Evolutionary conservation across 2,113 vertebrate genomes (phyloP).

Genomic region (Mormyrus lacerda): DNA sequence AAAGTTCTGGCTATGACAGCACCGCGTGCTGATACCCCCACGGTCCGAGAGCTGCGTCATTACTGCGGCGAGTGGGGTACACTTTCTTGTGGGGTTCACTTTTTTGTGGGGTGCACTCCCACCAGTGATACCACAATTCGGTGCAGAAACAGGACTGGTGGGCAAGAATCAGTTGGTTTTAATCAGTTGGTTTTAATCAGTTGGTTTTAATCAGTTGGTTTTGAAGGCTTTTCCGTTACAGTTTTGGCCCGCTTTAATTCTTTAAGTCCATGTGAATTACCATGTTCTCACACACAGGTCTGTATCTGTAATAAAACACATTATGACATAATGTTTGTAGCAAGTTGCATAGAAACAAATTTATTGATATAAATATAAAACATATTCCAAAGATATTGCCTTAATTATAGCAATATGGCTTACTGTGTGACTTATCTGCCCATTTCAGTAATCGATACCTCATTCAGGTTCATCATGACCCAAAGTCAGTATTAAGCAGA

Average conservation of each 20-base stretch:
- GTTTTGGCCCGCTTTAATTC: neutral
- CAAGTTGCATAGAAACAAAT: slow-evolving; percentile 1
- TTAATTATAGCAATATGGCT: neutral
- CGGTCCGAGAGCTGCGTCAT: slow-evolving; percentile 33
- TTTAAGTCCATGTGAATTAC: neutral
- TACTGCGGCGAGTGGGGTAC: slow-evolving; percentile 33
- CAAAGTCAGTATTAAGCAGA: neutral
- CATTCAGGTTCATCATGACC: neutral
- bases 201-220: neutral
- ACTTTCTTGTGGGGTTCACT: neutral
- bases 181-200: neutral
- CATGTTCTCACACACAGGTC: neutral
- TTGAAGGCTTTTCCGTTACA: neutral
- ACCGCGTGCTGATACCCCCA: neutral
- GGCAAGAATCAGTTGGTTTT: neutral
- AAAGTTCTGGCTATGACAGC: slow-evolving; percentile 21
- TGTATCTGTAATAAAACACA: neutral
- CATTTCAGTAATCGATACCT: neutral
- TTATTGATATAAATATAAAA: neutral
- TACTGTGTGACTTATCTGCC: neutral
- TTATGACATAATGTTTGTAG: neutral
- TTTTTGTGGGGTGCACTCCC: neutral
- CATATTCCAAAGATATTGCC: neutral
- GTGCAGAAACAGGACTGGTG: neutral
- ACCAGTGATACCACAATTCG: neutral